A percentile compares a stretch with the other conserved stretches of the same genome.
These are phyloP conservation scores for Calliopum simillimum DNA, from an alignment of 2,888 invertebrate species.

Conservation along the genomic window DNA sequence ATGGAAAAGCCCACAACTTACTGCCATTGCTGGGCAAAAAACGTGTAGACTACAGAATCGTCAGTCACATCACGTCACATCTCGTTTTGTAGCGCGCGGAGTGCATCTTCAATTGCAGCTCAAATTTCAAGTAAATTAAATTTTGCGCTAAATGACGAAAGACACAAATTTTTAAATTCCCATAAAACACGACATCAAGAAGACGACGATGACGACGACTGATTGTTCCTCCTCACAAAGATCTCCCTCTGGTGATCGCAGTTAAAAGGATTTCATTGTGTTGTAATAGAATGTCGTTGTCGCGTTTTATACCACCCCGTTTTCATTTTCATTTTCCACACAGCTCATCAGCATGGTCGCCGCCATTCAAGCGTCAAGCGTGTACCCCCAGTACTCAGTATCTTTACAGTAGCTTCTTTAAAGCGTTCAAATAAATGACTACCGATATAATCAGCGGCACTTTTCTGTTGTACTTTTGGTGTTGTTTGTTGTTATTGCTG, in stretches of 20 bases:
- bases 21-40: neutral
- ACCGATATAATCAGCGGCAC: conserved; percentile 47
- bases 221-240: neutral
- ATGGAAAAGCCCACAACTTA: neutral
- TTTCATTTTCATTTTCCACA: conserved; percentile 35
- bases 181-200: conserved; percentile 35
- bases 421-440: conserved; percentile 54
- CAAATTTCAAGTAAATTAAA: conserved; percentile 36
- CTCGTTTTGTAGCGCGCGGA: neutral
- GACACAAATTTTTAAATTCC: conserved; percentile 28
- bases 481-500: conserved; percentile 35
- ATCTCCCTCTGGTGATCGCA: conserved; percentile 12
- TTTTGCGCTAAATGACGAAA: conserved; percentile 37
- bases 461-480: conserved; percentile 18
- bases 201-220: neutral
- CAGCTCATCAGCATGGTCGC: conserved; percentile 44
- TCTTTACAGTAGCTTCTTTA: conserved; percentile 43
- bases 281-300: conserved; percentile 37
- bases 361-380: conserved; percentile 43
- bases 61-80: neutral
- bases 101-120: conserved; percentile 28
- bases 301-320: conserved; percentile 39
- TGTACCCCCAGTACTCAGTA: conserved; percentile 6
- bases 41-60: conserved; percentile 2
- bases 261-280: conserved; percentile 53